phyloP scores from a whole-genome alignment of 2,888 invertebrate species.

The Heteromyza rotundicornis region DNA sequence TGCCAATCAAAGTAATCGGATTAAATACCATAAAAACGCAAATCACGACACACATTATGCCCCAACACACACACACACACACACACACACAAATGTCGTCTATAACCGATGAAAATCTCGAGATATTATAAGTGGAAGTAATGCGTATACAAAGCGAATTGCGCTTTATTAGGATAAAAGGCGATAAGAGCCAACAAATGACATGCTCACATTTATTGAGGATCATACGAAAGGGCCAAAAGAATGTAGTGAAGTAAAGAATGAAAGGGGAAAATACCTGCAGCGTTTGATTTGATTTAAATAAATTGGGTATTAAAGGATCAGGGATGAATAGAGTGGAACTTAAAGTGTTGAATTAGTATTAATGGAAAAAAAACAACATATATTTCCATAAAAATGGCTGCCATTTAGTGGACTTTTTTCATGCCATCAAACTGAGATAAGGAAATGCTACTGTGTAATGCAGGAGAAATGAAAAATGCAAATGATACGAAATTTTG shows the following conservation, averaged over 20 bases:
- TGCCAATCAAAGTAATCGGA: background rate
- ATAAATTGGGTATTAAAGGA: constrained; percentile 1
- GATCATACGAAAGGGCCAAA: background rate
- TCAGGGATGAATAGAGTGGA: no score
- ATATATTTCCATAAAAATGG: no score
- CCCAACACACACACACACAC: background rate
- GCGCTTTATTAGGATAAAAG: background rate
- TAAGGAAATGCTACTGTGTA: background rate
- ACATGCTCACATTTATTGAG: background rate
- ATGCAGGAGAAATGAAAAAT: constrained; percentile 7
- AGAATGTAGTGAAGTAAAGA: background rate
- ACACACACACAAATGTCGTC: background rate
- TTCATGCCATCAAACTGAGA: background rate
- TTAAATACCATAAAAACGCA: background rate
- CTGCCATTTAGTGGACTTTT: background rate
- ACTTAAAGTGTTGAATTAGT: no score
- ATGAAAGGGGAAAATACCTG: background rate
- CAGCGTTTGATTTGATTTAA: background rate
- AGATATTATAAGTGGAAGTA: no score
- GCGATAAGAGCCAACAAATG: background rate
- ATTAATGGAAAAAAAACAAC: no score
- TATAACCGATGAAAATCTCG: no score
- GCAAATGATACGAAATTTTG: constrained; percentile 15
- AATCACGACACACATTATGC: background rate
- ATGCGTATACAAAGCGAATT: no score